Conservation (phyloP, 2,797 vertebrate genomes). For the Crax fasciolata region DNA sequence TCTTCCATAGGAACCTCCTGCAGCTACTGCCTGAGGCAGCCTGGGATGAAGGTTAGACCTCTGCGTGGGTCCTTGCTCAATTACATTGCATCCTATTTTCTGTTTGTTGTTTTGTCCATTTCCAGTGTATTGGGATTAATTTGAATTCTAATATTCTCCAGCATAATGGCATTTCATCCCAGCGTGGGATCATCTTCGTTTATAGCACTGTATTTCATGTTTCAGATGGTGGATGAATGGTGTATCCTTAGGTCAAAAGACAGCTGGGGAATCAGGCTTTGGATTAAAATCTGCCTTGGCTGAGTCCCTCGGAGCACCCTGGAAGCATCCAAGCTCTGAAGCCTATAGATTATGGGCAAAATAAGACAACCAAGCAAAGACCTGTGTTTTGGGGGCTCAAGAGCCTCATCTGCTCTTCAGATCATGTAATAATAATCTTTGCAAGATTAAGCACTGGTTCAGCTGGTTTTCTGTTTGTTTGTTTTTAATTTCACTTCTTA, state of each 20-base stretch:
- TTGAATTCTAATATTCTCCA: background rate
- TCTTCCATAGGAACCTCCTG: background rate
- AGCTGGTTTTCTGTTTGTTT: background rate
- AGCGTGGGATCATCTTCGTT: background rate
- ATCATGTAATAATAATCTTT: slow-evolving; percentile 14
- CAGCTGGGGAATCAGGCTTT: background rate
- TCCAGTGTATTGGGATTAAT: background rate
- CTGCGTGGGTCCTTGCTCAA: background rate
- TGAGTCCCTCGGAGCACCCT: background rate
- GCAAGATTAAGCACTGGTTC: slow-evolving; percentile 17
- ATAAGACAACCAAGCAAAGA: background rate
- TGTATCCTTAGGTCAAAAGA: background rate
- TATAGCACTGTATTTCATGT: background rate
- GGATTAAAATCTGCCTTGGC: background rate
- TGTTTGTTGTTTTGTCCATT: background rate
- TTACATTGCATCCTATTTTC: rapidly evolving
- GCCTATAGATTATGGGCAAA: background rate
- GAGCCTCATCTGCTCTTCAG: background rate
- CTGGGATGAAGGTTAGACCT: background rate
- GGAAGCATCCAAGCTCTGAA: background rate
- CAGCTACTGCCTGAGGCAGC: background rate
- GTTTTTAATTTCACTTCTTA: background rate
- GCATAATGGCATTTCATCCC: background rate
- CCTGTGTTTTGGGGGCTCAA: background rate
- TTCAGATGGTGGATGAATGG: background rate